Evolutionary conservation across 2,888 invertebrate genomes (phyloP).

Genomic region (Phortica magna): DNA sequence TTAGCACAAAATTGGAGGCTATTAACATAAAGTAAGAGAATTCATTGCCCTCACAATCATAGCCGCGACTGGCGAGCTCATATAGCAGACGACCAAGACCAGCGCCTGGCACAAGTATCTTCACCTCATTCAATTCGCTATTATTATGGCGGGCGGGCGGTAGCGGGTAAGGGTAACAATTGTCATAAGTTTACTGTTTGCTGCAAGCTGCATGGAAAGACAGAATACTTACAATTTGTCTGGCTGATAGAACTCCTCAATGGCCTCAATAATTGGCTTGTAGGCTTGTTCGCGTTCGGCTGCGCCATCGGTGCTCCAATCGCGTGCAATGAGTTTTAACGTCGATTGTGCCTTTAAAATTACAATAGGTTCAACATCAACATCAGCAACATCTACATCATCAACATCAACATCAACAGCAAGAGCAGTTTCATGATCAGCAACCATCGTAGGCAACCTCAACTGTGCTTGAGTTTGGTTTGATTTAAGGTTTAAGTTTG

Average conservation of each 20-base stretch:
- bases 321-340: constrained; percentile 96
- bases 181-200: too few relatives aligned
- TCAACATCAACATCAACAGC: constrained; percentile 47
- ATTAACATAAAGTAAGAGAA: constrained; percentile 98
- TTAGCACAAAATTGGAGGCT: constrained; percentile 96
- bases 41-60: constrained; percentile 97
- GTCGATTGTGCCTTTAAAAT: constrained; percentile 90
- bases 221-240: constrained; percentile 81
- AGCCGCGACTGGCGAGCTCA: constrained; percentile 94
- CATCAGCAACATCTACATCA: constrained; percentile 53
- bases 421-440: constrained; percentile 42
- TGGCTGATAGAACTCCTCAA: constrained; percentile 85
- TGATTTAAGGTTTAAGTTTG: background rate
- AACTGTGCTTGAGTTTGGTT: constrained; percentile 47
- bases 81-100: constrained; percentile 95
- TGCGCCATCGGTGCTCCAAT: constrained; percentile 94
- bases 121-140: constrained; percentile 79
- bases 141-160: constrained; percentile 3
- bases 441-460: constrained; percentile 43
- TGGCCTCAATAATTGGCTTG: constrained; percentile 91
- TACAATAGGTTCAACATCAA: constrained; percentile 77
- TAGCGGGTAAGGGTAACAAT: too few relatives aligned
- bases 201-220: background rate
- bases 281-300: constrained; percentile 92
- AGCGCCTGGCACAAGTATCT: constrained; percentile 96